Percentiles rank a stretch among this genome's conserved stretches.
phyloP scores from a whole-genome alignment of 1,140 invertebrate genomes.

The Drosophila nasuta region DNA sequence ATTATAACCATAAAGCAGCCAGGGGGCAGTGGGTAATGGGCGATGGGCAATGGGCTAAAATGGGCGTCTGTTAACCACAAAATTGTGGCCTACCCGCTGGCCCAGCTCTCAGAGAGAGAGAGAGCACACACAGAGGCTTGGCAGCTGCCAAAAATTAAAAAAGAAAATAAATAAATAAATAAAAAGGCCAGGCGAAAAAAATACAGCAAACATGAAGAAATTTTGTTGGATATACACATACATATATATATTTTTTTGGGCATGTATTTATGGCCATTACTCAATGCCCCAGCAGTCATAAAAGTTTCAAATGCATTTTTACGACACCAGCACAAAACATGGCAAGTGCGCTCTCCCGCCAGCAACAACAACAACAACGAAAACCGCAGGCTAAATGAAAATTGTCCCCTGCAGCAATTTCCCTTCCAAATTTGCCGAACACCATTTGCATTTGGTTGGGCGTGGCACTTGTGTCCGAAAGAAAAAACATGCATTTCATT shows the following conservation, averaged over 20 bases:
- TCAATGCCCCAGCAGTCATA: constrained; percentile 57
- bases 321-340: constrained; percentile 38
- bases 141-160: constrained; percentile 14
- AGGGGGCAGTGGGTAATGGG: no score
- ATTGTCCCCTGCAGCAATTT: constrained; percentile 43
- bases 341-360: constrained; percentile 24
- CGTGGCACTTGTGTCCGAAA: constrained; percentile 22
- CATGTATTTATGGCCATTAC: constrained; percentile 57
- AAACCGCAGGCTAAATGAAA: constrained; percentile 41
- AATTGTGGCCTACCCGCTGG: constrained; percentile 38
- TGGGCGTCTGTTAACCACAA: constrained; percentile 37
- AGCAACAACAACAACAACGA: constrained; percentile 8
- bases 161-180: constrained; percentile 8
- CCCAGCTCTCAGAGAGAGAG: constrained; percentile 17
- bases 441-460: constrained; percentile 23
- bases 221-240: constrained; percentile 25
- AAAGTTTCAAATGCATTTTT: constrained; percentile 64
- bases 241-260: constrained; percentile 23
- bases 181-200: neutral
- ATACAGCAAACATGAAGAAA: constrained; percentile 5
- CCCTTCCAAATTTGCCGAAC: constrained; percentile 8
- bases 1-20: no score
- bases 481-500: constrained; percentile 36
- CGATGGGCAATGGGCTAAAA: neutral
- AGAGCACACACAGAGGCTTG: constrained; percentile 15